Conservation (phyloP, 2,113 vertebrate genomes). For the Charina bottae region DNA sequence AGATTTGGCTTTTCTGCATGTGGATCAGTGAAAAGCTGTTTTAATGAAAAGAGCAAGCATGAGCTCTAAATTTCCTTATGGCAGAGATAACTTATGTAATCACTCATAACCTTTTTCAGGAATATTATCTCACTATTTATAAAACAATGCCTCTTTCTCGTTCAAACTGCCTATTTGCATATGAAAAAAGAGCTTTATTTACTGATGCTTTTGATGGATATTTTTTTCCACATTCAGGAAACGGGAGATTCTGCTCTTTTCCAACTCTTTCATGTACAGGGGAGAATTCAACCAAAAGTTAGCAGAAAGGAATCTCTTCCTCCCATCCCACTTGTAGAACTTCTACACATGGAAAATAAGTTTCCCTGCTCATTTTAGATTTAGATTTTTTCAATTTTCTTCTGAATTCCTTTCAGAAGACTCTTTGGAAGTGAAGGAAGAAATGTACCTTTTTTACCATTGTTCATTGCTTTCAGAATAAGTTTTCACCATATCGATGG, state of each 20-base stretch:
- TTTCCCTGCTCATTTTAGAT: slow-evolving; percentile 26
- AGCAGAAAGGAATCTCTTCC: slow-evolving; percentile 42
- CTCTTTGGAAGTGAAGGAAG: background rate
- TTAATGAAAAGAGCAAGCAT: slow-evolving; percentile 83
- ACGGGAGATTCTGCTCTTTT: background rate
- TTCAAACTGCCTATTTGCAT: slow-evolving; percentile 78
- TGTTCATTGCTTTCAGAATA: background rate
- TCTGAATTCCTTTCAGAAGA: background rate
- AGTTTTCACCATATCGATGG: background rate
- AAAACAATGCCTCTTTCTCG: slow-evolving; percentile 82
- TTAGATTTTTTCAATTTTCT: background rate
- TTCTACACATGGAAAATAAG: background rate
- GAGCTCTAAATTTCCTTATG: slow-evolving; percentile 79
- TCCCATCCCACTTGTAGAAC: slow-evolving; percentile 21
- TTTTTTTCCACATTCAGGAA: slow-evolving; percentile 43
- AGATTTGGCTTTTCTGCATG: slow-evolving; percentile 73
- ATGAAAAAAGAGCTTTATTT: slow-evolving; percentile 80
- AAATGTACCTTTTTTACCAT: background rate
- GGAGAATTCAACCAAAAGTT: slow-evolving; percentile 54
- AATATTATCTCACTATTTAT: slow-evolving; percentile 85
- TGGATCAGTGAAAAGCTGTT: slow-evolving; percentile 72
- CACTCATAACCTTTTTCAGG: slow-evolving; percentile 81
- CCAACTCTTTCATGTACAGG: background rate
- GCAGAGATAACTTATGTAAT: slow-evolving; percentile 83
- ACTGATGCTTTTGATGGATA: slow-evolving; percentile 76